These are phyloP conservation scores for Entomyzon cyanotis DNA, from an alignment of 2,113 vertebrate genomes.

Conservation along the genomic window DNA sequence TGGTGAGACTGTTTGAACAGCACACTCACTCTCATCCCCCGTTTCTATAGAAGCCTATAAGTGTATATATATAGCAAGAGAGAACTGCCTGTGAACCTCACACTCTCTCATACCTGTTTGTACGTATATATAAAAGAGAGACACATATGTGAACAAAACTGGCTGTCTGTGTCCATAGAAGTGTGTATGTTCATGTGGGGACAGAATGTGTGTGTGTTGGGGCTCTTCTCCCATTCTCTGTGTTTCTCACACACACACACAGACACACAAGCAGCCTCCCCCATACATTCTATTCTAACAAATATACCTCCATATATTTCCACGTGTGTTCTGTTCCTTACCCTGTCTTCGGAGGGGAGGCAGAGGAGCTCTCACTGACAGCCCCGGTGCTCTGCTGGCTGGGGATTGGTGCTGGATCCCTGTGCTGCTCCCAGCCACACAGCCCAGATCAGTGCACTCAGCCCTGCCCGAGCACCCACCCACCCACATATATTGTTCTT, in stretches of 20 bases:
- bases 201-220: background rate
- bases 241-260: background rate
- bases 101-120: no score
- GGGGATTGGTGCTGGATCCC: background rate
- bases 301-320: background rate
- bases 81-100: background rate
- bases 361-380: background rate
- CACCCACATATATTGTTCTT: background rate
- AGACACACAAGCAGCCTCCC: background rate
- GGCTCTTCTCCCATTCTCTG: background rate
- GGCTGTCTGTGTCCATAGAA: rapidly evolving
- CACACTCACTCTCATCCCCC: rapidly evolving
- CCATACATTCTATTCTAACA: background rate
- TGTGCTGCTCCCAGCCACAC: background rate
- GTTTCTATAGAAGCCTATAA: background rate
- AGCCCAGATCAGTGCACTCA: background rate
- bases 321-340: rapidly evolving
- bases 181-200: background rate
- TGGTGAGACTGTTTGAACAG: background rate
- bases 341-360: background rate
- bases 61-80: background rate
- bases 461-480: background rate
- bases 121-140: background rate
- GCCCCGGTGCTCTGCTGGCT: no score
- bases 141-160: rapidly evolving